Percentiles rank a stretch among this genome's conserved stretches.
These are phyloP conservation scores for Trachelus iudaicus DNA, from an alignment of 2,888 invertebrate genomes.

Conservation along the genomic window DNA sequence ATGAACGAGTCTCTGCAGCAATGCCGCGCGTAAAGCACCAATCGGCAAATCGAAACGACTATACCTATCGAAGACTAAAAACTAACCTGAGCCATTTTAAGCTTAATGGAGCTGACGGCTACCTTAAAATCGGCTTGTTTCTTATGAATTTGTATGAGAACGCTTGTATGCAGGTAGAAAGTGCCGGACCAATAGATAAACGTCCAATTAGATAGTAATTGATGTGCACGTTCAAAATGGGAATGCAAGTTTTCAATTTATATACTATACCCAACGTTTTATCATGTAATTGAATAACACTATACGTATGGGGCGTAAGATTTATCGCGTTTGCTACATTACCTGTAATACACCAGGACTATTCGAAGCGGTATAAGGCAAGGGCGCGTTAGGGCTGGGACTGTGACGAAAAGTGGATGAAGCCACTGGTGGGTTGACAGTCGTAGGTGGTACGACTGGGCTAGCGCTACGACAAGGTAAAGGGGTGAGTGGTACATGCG, in stretches of 20 bases:
- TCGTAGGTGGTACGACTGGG: slow-evolving; percentile 47
- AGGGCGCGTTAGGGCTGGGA: slow-evolving; percentile 56
- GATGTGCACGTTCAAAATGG: background rate
- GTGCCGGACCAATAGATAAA: background rate
- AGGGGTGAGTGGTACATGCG: slow-evolving; percentile 67
- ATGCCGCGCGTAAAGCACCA: background rate
- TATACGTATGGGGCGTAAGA: background rate
- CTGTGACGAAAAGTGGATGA: slow-evolving; percentile 57
- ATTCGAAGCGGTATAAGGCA: slow-evolving; percentile 52
- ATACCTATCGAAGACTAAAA: background rate
- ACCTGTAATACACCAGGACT: slow-evolving; percentile 61
- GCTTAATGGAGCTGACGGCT: background rate
- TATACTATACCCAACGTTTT: slow-evolving; percentile 2
- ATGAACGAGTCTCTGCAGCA: background rate
- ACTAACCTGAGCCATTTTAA: background rate
- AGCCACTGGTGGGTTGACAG: slow-evolving; percentile 42
- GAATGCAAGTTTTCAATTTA: background rate
- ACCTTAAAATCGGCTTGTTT: background rate
- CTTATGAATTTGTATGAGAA: background rate
- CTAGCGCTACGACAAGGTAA: slow-evolving; percentile 57
- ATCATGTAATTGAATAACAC: background rate
- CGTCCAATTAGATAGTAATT: background rate
- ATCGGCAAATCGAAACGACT: background rate
- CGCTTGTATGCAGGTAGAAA: background rate
- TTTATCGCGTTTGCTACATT: background rate